Percentiles rank a stretch among this genome's conserved stretches.
These are phyloP conservation scores for Strigops habroptila DNA, from an alignment of 2,113 vertebrate species.

Conservation along the genomic window DNA sequence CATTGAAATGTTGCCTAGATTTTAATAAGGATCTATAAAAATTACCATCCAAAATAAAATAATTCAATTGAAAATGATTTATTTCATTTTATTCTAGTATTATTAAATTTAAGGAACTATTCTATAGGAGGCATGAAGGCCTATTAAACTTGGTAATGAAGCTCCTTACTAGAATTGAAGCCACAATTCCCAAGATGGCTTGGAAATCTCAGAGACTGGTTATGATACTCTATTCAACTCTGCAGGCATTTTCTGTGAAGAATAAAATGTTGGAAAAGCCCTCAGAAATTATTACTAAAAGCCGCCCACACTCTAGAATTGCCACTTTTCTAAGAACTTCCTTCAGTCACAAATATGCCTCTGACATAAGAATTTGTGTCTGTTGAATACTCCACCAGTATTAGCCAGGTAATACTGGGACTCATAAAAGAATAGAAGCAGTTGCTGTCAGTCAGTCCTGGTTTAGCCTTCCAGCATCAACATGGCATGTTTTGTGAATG, in stretches of 20 bases:
- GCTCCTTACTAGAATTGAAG: conserved; percentile 2
- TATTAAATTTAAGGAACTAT: conserved; percentile 32
- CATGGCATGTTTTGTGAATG: background rate
- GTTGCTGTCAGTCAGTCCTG: background rate
- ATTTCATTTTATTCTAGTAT: background rate
- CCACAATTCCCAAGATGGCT: conserved; percentile 1
- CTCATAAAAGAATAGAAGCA: background rate
- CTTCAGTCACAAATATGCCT: background rate
- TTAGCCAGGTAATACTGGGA: background rate
- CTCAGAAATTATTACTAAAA: conserved; percentile 2
- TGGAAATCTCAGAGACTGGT: background rate
- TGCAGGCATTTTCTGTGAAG: background rate
- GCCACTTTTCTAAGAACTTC: background rate
- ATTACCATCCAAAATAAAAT: background rate
- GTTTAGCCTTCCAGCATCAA: background rate
- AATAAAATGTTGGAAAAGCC: background rate
- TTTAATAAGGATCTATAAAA: conserved; percentile 15
- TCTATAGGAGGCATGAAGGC: background rate
- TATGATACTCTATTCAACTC: background rate
- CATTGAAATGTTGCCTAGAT: background rate
- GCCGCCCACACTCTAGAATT: background rate
- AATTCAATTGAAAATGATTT: background rate
- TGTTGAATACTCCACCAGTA: background rate
- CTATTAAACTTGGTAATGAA: conserved; percentile 33
- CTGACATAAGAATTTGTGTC: background rate